Evolutionary conservation across 2,797 vertebrate species (phyloP), one percentile per base, ranked within the genome.

Genomic region (Platyrinchus mystaceus): DNA sequence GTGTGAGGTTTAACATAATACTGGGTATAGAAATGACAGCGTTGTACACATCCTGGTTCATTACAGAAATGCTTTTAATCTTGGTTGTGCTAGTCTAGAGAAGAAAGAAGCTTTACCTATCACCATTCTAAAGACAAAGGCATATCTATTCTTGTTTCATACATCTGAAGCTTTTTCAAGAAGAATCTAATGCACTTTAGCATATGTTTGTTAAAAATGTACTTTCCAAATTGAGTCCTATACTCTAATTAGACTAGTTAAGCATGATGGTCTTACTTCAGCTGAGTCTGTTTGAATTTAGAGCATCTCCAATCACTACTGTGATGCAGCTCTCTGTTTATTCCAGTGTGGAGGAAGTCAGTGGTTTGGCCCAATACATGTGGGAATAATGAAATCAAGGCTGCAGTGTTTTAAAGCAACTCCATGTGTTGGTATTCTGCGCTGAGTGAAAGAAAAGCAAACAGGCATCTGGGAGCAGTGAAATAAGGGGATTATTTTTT

Each of bases 1-100:
- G 26, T 24, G 34, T 78, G 67, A 74, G n/a, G 32, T 63, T 93
- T 80, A 91, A 43, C 0, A 0, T 56, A 52, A 30, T 76, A 34
- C 47, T 73, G 64, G 44, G 30, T 92, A 37, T 50, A 75, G 58
- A 87, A 95, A 46, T 37, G 13, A 67, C 55, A 94, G 49, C n/a
- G 49, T 18, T 84, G 49, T 75, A 64, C 36, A 14, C 32, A 49
- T 55, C 27, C 12, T 37, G 30, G 34, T 64, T 89, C 10, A 37
- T 58, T 85, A 84, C 6, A 14, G 67, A 84, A 94, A 47, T 43
- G 50, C n/a, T 95, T 95, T 94, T 94, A 83, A 91, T 93, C 74
- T 83, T 80, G n/a, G 62, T 94, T 93, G 59, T 76, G 77, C 53
- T 82, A 80, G 62, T 50, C 47, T 73, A 58, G 34, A 85, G 69